These are phyloP conservation scores for Philonicus albiceps DNA, from an alignment of 2,888 invertebrate species.

Conservation along the genomic window DNA sequence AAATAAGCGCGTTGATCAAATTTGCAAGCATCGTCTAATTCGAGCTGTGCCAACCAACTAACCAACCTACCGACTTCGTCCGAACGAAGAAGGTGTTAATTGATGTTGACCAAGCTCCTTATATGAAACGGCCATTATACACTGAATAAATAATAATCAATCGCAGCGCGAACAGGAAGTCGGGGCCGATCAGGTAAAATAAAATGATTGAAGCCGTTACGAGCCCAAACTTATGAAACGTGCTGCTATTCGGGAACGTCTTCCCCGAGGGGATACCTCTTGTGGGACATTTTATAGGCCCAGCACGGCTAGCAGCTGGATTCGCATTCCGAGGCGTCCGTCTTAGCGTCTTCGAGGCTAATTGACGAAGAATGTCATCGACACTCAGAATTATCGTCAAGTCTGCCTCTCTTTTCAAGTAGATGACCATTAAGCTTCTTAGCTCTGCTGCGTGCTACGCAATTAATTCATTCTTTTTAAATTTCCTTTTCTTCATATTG, in stretches of 20 bases:
- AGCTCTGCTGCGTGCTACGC: neutral
- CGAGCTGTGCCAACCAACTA: neutral
- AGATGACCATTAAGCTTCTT: neutral
- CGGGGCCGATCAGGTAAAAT: neutral
- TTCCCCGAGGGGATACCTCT: neutral
- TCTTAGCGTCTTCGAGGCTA: neutral
- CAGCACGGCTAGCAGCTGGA: neutral
- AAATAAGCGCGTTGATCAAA: neutral
- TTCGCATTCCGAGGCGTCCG: neutral
- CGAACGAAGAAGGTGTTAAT: neutral
- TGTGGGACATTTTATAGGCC: neutral
- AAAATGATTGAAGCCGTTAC: neutral
- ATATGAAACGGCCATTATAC: neutral
- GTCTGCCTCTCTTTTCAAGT: neutral
- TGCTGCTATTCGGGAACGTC: neutral
- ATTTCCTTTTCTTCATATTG: neutral
- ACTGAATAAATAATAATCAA: neutral
- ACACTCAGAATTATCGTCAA: neutral
- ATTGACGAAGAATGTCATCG: neutral
- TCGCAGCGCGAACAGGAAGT: neutral
- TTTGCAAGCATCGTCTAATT: neutral
- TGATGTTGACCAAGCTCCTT: neutral
- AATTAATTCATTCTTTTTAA: neutral
- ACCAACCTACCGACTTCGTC: neutral
- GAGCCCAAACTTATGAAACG: neutral